Base-by-base conservation (phyloP, 1,140 invertebrate species). In the Aphidius ervi region DNA sequence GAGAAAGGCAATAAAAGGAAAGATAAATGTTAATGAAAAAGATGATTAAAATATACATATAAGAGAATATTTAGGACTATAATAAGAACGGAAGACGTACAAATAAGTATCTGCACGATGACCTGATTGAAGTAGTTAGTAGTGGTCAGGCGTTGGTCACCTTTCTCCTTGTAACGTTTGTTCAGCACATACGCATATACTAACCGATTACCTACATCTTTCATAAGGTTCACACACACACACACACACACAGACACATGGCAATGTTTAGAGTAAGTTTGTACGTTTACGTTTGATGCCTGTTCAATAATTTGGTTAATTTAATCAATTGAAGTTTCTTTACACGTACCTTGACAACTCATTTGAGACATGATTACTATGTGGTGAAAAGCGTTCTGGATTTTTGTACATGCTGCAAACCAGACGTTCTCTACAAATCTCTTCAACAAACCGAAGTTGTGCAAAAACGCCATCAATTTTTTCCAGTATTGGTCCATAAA, bases 381-480 rank as follows among this genome's bases (percentile, higher is more conserved):
- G 87, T 1, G 91, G 91, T 63, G 88, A 86, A 68, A 88, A 92
- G 62, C 83, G 83, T 37, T 81, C 74, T 2, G 91, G 91, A 69
- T 88, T 88, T 68, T 88, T 89, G 78, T 93, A 94, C 82, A 93
- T 86, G 61, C 86, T 87, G 73, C 91, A 94, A 3, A 93, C 84
- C 3, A 91, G 82, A 65, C 89, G 78, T 68, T 93, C 89, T 59
- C 84, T 82, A 72, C 91, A 94, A 0, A 82, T 81, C 64, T 89
- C 86, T 4, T 91, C 89, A 1, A 70, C 72, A 65, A 83, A 80
- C 31, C 86, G 86, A 47, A 93, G 72, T 47, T 88, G 84, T 6
- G 71, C 76, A 42, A 93, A 85, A 46, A 93, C 87, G 6, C 85
- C 83, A 66, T 93, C 90, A 7, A 94, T 84, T 69, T 84, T 86